Conservation (phyloP, 2,113 vertebrate species). For the Ceratotherium simum region DNA sequence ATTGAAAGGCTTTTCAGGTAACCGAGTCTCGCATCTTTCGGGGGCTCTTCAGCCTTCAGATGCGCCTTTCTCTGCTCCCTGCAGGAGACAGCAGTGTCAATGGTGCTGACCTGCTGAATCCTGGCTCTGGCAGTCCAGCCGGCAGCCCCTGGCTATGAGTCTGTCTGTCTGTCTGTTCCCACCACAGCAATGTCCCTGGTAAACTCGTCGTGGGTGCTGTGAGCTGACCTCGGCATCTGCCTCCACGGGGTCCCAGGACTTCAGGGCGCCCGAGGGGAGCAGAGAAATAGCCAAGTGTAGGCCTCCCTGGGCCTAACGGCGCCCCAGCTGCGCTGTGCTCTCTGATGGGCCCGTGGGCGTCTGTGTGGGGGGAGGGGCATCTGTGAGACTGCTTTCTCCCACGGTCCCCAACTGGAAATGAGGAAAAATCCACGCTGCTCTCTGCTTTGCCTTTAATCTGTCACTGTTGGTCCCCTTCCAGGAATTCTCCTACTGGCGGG, state of each 20-base stretch:
- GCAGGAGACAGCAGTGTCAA: not conserved
- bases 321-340: not conserved
- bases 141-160: not conserved
- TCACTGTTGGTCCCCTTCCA: not conserved
- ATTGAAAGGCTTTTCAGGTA: not conserved
- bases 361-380: too few species aligned
- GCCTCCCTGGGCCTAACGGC: not conserved
- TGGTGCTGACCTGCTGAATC: not conserved
- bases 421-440: not conserved
- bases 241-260: not conserved
- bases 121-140: not conserved
- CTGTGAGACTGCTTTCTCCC: not conserved
- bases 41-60: not conserved
- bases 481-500: too few species aligned
- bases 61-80: not conserved
- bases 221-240: not conserved
- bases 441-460: not conserved
- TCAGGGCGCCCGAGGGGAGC: too few species aligned
- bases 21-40: not conserved
- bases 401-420: not conserved
- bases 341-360: not conserved
- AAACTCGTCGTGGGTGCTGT: not conserved
- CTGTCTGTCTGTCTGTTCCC: not conserved
- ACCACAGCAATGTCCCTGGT: not conserved
- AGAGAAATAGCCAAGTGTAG: not conserved